phyloP scores from a whole-genome alignment of 2,797 vertebrate genomes.

The Gymnoscopelus microlampas region DNA sequence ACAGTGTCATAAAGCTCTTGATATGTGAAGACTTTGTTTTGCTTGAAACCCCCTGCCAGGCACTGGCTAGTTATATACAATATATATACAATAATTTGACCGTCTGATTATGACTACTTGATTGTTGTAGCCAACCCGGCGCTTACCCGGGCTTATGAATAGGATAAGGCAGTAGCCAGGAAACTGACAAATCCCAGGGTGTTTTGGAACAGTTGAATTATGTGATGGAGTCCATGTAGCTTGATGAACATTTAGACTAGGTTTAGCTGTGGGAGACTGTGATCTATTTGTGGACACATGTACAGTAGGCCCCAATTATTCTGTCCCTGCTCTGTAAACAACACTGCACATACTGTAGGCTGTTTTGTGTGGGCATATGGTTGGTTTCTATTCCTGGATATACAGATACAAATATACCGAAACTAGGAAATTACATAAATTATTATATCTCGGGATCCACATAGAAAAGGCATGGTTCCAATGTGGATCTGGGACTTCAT shows the following conservation, averaged over 20 bases:
- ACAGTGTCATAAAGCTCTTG: constrained; percentile 33
- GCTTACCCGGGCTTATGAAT: constrained; percentile 40
- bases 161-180: constrained; percentile 34
- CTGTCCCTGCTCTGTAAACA: constrained; percentile 6
- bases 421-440: no score
- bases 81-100: constrained; percentile 42
- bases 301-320: not conserved
- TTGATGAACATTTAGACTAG: constrained; percentile 23
- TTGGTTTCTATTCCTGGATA: no score
- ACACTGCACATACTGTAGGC: not conserved
- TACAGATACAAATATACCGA: no score
- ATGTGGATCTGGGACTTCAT: no score
- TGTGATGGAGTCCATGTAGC: constrained; percentile 8
- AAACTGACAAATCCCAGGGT: constrained; percentile 13
- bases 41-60: constrained; percentile 40
- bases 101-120: constrained; percentile 40
- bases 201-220: constrained; percentile 3
- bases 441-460: no score
- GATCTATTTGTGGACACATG: constrained; percentile 2
- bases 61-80: constrained; percentile 39
- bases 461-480: no score
- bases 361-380: not conserved
- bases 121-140: constrained; percentile 45
- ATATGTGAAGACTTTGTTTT: constrained; percentile 45
- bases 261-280: not conserved